Conservation (phyloP, 1,140 invertebrate species). For the Drosophila saltans region DNA sequence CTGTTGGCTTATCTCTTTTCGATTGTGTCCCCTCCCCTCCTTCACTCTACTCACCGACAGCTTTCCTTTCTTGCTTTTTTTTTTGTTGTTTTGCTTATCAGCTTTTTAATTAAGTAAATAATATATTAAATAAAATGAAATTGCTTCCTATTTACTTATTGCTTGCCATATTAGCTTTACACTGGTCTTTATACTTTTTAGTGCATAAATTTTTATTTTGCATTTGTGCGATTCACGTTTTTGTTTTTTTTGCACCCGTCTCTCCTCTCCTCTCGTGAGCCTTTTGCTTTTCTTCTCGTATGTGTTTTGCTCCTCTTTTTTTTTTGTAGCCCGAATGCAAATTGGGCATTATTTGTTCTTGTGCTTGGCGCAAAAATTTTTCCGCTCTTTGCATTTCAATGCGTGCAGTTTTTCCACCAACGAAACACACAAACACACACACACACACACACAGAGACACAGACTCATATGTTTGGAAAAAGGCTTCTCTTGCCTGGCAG, state of each 20-base stretch:
- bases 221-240: constrained; percentile 47
- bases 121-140: constrained; percentile 31
- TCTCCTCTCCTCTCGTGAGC: too few relatives aligned
- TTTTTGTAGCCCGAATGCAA: constrained; percentile 59
- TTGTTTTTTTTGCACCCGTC: constrained; percentile 9
- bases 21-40: constrained; percentile 34
- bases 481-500: constrained; percentile 12
- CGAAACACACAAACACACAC: constrained; percentile 19
- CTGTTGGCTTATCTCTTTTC: constrained; percentile 35
- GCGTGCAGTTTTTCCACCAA: constrained; percentile 38
- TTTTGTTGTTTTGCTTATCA: constrained; percentile 50
- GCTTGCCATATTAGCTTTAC: constrained; percentile 43
- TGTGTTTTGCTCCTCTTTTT: neutral
- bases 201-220: constrained; percentile 51
- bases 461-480: constrained; percentile 38
- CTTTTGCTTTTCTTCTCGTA: too few relatives aligned
- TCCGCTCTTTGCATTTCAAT: constrained; percentile 77
- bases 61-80: constrained; percentile 22
- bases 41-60: neutral
- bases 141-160: constrained; percentile 67
- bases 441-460: constrained; percentile 34
- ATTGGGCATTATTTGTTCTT: constrained; percentile 79
- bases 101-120: constrained; percentile 63
- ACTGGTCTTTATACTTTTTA: constrained; percentile 42
- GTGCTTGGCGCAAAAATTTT: constrained; percentile 73